Conservation (phyloP, 1,140 invertebrate species). For the Holotrichia oblita region DNA sequence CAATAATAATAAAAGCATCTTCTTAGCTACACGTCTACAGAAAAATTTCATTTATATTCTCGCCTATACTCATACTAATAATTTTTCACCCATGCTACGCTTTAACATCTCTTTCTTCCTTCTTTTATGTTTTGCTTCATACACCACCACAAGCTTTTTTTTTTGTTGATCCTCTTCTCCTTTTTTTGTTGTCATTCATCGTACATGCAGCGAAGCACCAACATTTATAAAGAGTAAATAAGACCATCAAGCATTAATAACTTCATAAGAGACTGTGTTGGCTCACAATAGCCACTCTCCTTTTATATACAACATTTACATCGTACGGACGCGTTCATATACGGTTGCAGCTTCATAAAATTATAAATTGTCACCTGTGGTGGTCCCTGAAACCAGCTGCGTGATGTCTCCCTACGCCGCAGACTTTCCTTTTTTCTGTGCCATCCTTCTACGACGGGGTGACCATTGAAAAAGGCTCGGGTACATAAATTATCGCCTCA, state of each 20-base stretch:
- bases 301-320: not conserved
- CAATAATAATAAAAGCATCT: too few species aligned
- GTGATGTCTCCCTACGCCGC: slow-evolving; percentile 46
- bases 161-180: not conserved
- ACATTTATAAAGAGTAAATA: slow-evolving; percentile 52
- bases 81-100: too few species aligned
- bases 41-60: too few species aligned
- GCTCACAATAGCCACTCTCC: slow-evolving; percentile 3
- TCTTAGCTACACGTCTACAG: too few species aligned
- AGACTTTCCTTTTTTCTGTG: not conserved
- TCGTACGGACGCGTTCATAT: slow-evolving; percentile 10
- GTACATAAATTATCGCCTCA: slow-evolving; percentile 53
- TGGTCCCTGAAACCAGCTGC: slow-evolving; percentile 55
- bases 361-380: slow-evolving; percentile 59
- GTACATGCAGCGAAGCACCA: not conserved
- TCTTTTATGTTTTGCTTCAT: not conserved
- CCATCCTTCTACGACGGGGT: not conserved
- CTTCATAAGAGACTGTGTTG: slow-evolving; percentile 54
- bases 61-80: too few species aligned
- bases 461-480: slow-evolving; percentile 40
- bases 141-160: not conserved
- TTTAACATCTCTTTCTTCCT: too few species aligned
- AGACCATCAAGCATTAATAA: slow-evolving; percentile 59
- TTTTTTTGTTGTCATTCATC: not conserved
- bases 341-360: slow-evolving; percentile 58